Base-by-base conservation (phyloP, 2,888 invertebrate genomes). In the Lumbricus terrestris region DNA sequence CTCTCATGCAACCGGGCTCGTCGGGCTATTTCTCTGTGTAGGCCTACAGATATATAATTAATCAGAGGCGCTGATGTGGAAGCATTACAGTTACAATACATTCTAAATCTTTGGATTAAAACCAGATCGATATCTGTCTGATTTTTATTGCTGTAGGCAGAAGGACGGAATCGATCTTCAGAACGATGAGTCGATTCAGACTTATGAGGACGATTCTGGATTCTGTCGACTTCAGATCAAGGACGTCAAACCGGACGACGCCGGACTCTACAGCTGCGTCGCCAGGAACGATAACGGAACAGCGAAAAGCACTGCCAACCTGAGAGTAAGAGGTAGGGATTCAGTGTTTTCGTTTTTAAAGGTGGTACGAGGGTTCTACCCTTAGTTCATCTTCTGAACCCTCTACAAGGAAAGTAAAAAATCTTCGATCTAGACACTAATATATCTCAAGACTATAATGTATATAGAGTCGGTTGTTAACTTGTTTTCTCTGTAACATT, bases 281-380 rank as follows among this genome's bases (percentile, higher is more conserved):
- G 99, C 99, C 38, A 97, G 97, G 93, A 99, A 98, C 96, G 97
- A 97, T 92, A 96, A 98, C 93, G 98, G 99, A 91, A 96, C 97
- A 90, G 96, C 94, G 85, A 94, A 94, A 89, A 94, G 94, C 69
- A 93, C 94, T 16, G 94, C 94, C 23, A 92, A 93, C 42, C 94
- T 94, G 89, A 92, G 93, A 90, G 93, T 94, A 34, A 93, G 93
- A 91, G 93, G 94, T 94, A 33, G 8, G 54, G 2, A 85, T 29
- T 33, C 35, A 83, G 42, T 11, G 6, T 11, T 40, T 11, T 40
- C n/a, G 40, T 6, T 11, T 40, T 40, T 15, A 40, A 40, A 15
- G 40, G 40, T 40, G 15, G 15, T 47, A 47, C 47, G 20, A 18
- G 47, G 47, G 16, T 16, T 47, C 47, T 47, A 47, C 47, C 20